Evolutionary conservation across 2,888 invertebrate species (phyloP), one percentile per base, ranked within the genome.

Genomic region (Chaetogeoica ovagalla): DNA sequence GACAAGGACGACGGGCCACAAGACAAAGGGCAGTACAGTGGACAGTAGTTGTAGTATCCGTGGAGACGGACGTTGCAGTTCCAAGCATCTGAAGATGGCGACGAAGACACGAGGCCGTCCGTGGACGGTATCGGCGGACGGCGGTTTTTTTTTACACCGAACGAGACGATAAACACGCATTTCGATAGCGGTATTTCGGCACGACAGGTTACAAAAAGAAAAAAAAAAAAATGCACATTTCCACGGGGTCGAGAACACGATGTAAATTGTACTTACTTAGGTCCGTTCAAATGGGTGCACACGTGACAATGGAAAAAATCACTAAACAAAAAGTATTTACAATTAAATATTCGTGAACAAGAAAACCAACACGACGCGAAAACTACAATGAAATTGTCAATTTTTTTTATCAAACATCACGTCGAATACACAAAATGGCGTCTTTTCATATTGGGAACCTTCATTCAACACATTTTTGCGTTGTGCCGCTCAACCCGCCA

Each of bases 271-370:
- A 86, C 85, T 86, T 90, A 92, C 92, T 91, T 92, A 91, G 92
- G 92, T 92, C 91, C 92, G 91, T 91, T 90, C 91, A 90, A 90
- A 90, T 91, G 90, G 90, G 89, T 91, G 89, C 88, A 89, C 88
- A 88, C 60, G 74, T 75, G 70, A 68, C 60, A 82, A 81, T 71
- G 21, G 39, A 81, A 71, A 89, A 89, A 88, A 89, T 90, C 75
- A 75, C 75, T 59, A 43, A 90, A 89, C 89, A 30, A 87, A 86
- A 86, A 85, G 85, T 84, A 86, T 85, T 87, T 86, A 87, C 86
- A 66, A 73, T 37, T 65, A 66, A 65, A n/a, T 48, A n/a, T 59
- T 59, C 59, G 48, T 57, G 59, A 23, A 73, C 48, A n/a, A 39
- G 15, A 30, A 48, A 81, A 69, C 60, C 77, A 69, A 68, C 77